Percentiles rank a stretch among this genome's conserved stretches.
Conservation (phyloP, 2,797 vertebrate species). For the Sebastes umbrosus region DNA sequence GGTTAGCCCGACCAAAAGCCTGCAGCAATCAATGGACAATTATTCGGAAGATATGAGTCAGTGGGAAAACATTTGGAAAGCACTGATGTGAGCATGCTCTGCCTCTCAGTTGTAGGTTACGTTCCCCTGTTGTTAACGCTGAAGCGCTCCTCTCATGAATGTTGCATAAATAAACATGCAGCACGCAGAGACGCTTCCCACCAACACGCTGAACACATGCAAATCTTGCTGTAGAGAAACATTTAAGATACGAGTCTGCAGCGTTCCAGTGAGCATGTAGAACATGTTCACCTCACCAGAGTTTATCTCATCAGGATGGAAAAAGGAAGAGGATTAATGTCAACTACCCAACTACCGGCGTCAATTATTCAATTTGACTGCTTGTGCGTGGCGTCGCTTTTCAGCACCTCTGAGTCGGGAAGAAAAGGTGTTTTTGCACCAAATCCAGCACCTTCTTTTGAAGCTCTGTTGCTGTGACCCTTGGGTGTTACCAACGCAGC, state of each 20-base stretch:
- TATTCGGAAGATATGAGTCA: background rate
- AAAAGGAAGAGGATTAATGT: conserved; percentile 26
- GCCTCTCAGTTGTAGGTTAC: background rate
- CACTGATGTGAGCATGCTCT: background rate
- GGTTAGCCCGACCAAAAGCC: background rate
- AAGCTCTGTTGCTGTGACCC: conserved; percentile 4
- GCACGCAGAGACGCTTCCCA: background rate
- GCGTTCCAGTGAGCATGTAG: background rate
- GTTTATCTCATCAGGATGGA: background rate
- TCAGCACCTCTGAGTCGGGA: background rate
- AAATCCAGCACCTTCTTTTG: background rate
- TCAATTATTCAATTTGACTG: conserved; percentile 16
- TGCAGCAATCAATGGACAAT: background rate
- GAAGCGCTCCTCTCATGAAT: background rate
- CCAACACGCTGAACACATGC: background rate
- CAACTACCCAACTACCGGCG: conserved; percentile 1
- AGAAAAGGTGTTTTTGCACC: background rate
- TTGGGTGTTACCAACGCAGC: conserved; percentile 1
- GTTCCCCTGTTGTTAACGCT: background rate
- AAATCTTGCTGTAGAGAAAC: conserved; percentile 1
- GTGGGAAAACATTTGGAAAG: background rate
- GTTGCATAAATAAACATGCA: background rate
- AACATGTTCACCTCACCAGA: conserved; percentile 29
- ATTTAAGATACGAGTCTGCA: background rate
- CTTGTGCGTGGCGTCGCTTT: background rate